Evolutionary conservation across 1,140 invertebrate genomes (phyloP).

Genomic region (Episyrphus balteatus): DNA sequence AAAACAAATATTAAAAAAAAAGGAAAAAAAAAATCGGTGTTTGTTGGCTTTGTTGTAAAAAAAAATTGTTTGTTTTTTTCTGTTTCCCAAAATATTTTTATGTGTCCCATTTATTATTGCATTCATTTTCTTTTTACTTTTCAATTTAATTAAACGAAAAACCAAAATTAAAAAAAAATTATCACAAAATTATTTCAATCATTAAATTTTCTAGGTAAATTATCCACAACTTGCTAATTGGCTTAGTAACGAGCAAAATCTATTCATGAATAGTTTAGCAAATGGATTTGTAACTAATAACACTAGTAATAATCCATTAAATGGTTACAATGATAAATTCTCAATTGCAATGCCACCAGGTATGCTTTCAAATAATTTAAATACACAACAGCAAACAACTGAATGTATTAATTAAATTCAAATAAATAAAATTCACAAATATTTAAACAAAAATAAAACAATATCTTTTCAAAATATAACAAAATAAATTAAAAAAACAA

Average conservation of each 20-base stretch:
- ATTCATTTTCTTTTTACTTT: no score
- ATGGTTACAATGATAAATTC: background rate
- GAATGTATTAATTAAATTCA: background rate
- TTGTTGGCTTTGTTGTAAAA: no score
- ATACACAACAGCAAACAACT: background rate
- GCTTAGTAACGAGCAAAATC: background rate
- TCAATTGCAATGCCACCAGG: background rate
- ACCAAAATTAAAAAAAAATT: background rate
- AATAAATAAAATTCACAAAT: background rate
- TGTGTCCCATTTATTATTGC: no score
- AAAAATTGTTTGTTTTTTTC: no score
- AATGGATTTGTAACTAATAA: background rate
- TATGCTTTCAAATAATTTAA: background rate
- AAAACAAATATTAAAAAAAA: no score
- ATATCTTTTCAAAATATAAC: background rate
- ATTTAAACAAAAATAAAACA: background rate
- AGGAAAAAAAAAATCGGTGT: no score
- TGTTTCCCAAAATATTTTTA: no score
- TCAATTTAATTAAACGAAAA: no score
- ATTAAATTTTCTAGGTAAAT: background rate
- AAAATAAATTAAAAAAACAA: no score
- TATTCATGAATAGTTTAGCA: background rate
- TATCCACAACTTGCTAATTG: background rate
- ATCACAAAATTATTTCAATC: background rate
- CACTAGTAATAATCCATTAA: background rate